Evolutionary conservation across 2,113 vertebrate species (phyloP), one percentile per base, ranked within the genome.

Genomic region (Butastur rufipennis): DNA sequence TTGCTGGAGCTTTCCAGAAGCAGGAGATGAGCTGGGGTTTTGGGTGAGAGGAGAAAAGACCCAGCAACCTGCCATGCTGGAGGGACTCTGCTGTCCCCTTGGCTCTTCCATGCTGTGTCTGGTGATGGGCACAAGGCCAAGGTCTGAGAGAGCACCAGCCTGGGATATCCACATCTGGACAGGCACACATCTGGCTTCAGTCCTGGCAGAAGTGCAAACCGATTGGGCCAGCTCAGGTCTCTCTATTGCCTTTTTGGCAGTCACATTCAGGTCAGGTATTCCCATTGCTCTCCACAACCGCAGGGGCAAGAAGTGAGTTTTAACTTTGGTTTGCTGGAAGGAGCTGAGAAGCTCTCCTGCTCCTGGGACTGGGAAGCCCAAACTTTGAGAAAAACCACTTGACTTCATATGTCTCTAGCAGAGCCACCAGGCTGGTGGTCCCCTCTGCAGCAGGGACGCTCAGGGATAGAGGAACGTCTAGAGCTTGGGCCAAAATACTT

Each of bases 1-100:
- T 87, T 95, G 65, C 25, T 79, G 84, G 87, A 96, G 87, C 74
- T 96, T 96, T 97, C 93, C 86, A 97, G 87, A 96, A 96, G 78
- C 22, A 59, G 65, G 27, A 91, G 66, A 92, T 29, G 56, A 75
- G 58, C 36, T 73, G 85, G 81, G 68, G 66, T 42, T 95, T 80
- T 80, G 50, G 79, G 85, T 92, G 74, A 90, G 85, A 81, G 63
- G 67, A 87, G 67, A 79, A 86, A 81, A 50, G 52, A 68, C 62
- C 26, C 68, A 47, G 27, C 1, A 4, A 83, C 55, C 42, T 55
- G 38, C 32, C 1, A 0, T 47, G 36, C 48, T 72, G 81, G 74
- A 53, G 25, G 19, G 11, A 78, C 80, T 56, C 40, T 3, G 2
- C 68, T n/a, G 47, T 92, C 72, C 38, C n/a, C 79, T 77, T 32